Evolutionary conservation across 2,888 invertebrate genomes (phyloP).

Genomic region (Dusona sp.): DNA sequence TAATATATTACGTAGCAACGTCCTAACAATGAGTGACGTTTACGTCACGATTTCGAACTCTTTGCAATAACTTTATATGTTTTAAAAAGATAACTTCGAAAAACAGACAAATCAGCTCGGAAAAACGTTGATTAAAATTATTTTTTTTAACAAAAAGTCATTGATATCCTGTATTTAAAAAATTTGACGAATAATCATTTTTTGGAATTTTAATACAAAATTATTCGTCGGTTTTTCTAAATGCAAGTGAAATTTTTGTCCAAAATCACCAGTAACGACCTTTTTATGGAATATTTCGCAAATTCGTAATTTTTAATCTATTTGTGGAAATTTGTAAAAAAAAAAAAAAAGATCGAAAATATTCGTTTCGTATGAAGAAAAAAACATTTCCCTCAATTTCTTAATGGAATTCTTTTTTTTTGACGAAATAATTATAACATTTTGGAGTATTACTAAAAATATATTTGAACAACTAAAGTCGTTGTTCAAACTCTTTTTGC

Average conservation of each 20-base stretch:
- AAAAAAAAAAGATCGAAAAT: background rate
- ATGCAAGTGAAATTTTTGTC: too few species aligned
- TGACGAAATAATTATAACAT: background rate
- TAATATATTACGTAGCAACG: background rate
- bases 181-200: too few species aligned
- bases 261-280: too few species aligned
- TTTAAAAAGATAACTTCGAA: background rate
- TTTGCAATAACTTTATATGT: background rate
- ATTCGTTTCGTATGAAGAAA: background rate
- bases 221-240: too few species aligned
- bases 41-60: background rate
- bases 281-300: too few species aligned
- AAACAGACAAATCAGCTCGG: background rate
- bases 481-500: conserved; percentile 4
- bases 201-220: too few species aligned
- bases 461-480: background rate
- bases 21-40: background rate
- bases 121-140: too few species aligned
- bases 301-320: too few species aligned
- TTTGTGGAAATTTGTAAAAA: background rate
- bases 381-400: too few species aligned
- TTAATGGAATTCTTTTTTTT: background rate
- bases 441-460: background rate
- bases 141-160: too few species aligned
- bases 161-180: too few species aligned